Base-by-base conservation (phyloP, 2,888 invertebrate species). In the Scelioninae gen. 2 region DNA sequence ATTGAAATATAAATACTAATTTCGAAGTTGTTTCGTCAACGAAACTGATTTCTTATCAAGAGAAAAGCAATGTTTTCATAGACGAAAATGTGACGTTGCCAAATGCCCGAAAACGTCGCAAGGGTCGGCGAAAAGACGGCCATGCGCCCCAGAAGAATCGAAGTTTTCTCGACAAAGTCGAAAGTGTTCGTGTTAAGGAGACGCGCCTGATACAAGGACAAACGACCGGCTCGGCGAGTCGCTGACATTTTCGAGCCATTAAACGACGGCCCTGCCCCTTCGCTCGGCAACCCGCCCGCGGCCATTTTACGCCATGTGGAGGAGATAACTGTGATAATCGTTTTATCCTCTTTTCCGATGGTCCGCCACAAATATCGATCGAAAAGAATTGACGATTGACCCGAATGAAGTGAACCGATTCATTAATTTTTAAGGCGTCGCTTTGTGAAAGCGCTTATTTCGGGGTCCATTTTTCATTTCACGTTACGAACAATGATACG, bases 181-280 rank as follows among this genome's bases (percentile, higher is more conserved):
- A 71, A 71, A 74, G 74, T 74, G 68, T 68, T 53, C 60, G 68
- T 45, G 41, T 48, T 58, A 58, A 52, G 41, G 52, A 57, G 58
- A 39, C 48, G 55, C 72, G 65, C n/a, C n/a, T 63, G 57, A 68
- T 60, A 55, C 74, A 74, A 74, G 71, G 71, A 67, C 75, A 69
- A 72, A 48, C 69, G 65, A 75, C 75, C 72, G 69, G 74, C 63
- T 72, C 33, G 68, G 74, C 71, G 58, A 74, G 74, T 74, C 68
- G 74, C 74, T 74, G 74, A 74, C 71, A 74, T 74, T 74, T 74
- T 74, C 71, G 64, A 72, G 72, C 64, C 72, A 72, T 72, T 72
- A 72, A 72, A 16, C 45, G 53, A 43, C 60, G 31, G 53, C 53
- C 39, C 61, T 55, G 63, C 63, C 63, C 41, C 48, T 55, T 70